Conservation (phyloP, 2,113 vertebrate genomes). For the Heterocephalus glaber region DNA sequence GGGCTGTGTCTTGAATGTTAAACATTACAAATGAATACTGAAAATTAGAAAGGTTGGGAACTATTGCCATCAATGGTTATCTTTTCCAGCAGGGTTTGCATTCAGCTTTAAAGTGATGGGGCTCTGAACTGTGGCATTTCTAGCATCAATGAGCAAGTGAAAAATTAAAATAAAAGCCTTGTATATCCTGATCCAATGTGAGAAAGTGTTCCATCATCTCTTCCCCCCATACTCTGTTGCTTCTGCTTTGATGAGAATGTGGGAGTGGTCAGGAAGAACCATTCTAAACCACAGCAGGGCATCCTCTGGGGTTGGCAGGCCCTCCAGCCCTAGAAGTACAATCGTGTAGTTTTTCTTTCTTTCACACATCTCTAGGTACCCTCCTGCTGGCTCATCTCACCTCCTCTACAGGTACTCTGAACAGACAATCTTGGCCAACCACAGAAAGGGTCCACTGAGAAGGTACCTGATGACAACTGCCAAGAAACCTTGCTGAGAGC, state of each 20-base stretch:
- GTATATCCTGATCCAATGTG: background rate
- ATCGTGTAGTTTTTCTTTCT: background rate
- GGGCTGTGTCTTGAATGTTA: background rate
- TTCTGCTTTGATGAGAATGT: background rate
- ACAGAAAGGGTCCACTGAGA: background rate
- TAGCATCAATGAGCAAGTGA: background rate
- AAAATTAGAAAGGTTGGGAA: constrained; percentile 13
- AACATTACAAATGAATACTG: constrained; percentile 27
- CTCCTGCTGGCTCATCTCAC: background rate
- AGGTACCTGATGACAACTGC: background rate
- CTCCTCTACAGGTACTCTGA: background rate
- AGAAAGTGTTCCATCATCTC: background rate
- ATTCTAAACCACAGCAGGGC: background rate
- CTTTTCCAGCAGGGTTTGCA: constrained; percentile 9
- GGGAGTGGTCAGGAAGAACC: background rate
- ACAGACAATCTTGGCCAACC: background rate
- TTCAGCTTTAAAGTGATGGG: constrained; percentile 17
- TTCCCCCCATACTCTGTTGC: background rate
- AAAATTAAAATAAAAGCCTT: constrained; percentile 41
- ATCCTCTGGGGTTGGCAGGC: background rate
- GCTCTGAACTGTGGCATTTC: background rate
- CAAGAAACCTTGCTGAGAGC: constrained; percentile 24
- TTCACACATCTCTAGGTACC: background rate
- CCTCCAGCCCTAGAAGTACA: background rate
- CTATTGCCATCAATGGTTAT: background rate